Evolutionary conservation across 2,888 invertebrate genomes (phyloP).

Genomic region (Metacarcinus magister): DNA sequence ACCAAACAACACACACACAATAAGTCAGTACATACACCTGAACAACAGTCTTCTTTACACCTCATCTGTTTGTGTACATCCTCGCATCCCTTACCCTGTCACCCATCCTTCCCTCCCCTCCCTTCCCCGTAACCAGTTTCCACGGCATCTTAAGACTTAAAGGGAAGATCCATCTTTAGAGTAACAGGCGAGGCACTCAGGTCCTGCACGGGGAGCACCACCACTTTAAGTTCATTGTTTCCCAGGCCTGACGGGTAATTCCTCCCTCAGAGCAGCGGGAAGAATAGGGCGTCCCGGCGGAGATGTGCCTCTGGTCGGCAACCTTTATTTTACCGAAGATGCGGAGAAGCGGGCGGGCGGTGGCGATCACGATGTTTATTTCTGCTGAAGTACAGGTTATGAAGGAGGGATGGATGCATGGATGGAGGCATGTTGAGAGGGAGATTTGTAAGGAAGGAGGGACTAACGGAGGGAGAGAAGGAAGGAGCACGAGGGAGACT

Average conservation of each 20-base stretch:
- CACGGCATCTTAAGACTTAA: not conserved
- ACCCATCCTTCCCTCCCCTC: not conserved
- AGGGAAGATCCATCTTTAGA: not conserved
- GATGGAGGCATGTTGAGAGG: too few relatives aligned
- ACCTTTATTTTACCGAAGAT: not conserved
- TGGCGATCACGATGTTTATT: too few relatives aligned
- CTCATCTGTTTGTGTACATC: not conserved
- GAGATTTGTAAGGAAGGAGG: too few relatives aligned
- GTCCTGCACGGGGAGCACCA: not conserved
- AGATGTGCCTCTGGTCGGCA: not conserved
- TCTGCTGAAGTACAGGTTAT: too few relatives aligned
- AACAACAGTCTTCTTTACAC: not conserved
- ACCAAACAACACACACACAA: not conserved
- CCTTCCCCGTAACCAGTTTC: not conserved
- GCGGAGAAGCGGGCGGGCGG: too few relatives aligned
- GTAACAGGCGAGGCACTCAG: slow-evolving; percentile 13
- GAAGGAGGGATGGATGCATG: too few relatives aligned
- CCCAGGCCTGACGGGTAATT: not conserved
- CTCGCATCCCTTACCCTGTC: not conserved
- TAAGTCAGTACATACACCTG: too few relatives aligned
- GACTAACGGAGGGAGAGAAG: too few relatives aligned
- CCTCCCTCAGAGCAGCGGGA: not conserved
- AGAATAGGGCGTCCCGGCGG: not conserved
- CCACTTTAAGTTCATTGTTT: slow-evolving; percentile 14
- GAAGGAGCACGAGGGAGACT: too few relatives aligned